Percentiles rank a stretch among this genome's conserved stretches.
Evolutionary conservation across 2,888 invertebrate species (phyloP).

Genomic region (Nysson spinosus): DNA sequence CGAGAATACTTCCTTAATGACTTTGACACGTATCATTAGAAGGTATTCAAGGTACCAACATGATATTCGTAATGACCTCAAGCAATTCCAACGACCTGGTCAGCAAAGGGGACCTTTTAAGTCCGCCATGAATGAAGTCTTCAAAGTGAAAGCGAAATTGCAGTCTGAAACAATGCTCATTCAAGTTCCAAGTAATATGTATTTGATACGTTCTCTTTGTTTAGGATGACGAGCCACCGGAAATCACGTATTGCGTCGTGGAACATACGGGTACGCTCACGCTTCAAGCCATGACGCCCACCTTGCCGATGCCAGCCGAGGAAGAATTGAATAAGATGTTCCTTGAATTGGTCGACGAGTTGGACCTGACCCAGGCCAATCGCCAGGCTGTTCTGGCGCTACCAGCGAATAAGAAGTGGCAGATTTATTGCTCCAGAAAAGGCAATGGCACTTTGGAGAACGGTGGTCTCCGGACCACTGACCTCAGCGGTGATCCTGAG

Average conservation of each 20-base stretch:
- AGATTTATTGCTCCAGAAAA: constrained; percentile 95
- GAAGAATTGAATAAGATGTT: constrained; percentile 96
- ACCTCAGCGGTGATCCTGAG: constrained; percentile 89
- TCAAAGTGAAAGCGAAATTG: too few relatives aligned
- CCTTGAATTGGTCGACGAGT: constrained; percentile 95
- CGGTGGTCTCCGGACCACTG: constrained; percentile 81
- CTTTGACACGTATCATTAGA: not conserved
- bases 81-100: too few relatives aligned
- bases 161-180: too few relatives aligned
- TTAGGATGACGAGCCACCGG: constrained; percentile 96
- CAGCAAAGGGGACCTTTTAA: too few relatives aligned
- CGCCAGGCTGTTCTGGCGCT: constrained; percentile 95
- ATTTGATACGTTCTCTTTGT: constrained; percentile 33
- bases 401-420: constrained; percentile 97
- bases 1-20: constrained; percentile 1
- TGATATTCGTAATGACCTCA: too few relatives aligned
- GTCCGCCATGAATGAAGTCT: too few relatives aligned
- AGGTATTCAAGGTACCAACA: not conserved
- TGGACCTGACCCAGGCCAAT: constrained; percentile 95
- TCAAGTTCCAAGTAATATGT: too few relatives aligned
- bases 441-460: constrained; percentile 82
- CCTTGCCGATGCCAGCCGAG: constrained; percentile 95
- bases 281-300: constrained; percentile 92
- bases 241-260: constrained; percentile 96
- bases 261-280: constrained; percentile 92